These are phyloP conservation scores for Puntigrus tetrazona DNA, from an alignment of 2,113 vertebrate genomes.

Conservation along the genomic window DNA sequence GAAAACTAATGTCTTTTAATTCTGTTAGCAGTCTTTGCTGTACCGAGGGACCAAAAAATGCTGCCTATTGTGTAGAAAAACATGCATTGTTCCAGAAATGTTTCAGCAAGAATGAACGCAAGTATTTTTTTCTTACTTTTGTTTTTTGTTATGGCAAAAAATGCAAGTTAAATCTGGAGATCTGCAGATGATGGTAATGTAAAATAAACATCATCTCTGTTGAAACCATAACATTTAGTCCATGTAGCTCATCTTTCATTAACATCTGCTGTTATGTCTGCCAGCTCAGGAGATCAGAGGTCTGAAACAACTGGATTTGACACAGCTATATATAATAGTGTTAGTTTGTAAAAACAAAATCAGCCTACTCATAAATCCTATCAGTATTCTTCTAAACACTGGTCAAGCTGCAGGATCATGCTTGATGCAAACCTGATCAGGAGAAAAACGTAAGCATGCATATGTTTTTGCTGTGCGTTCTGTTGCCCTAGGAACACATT, in stretches of 20 bases:
- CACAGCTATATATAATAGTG: conserved; percentile 30
- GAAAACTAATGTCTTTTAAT: neutral
- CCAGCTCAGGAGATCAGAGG: conserved; percentile 26
- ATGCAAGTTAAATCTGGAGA: neutral
- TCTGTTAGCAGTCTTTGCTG: neutral
- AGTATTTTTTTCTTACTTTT: conserved; percentile 1
- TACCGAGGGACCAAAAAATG: neutral
- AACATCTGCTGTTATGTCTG: conserved; percentile 31
- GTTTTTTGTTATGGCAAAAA: conserved; percentile 26
- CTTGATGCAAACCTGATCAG: neutral
- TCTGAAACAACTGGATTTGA: conserved; percentile 20
- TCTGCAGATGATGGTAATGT: conserved; percentile 8
- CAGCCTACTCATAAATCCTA: conserved; percentile 22
- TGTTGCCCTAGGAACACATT: neutral
- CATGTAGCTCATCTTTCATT: neutral
- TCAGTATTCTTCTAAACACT: conserved; percentile 19
- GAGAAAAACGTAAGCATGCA: neutral
- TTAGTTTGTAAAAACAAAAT: conserved; percentile 28
- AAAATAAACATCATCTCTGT: conserved; percentile 8
- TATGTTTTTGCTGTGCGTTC: neutral
- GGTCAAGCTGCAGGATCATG: conserved; percentile 11
- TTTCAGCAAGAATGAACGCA: neutral
- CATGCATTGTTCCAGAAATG: neutral
- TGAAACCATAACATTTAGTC: conserved; percentile 20
- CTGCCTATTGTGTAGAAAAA: neutral